Base-by-base conservation (phyloP, 2,113 vertebrate genomes). In the Sander vitreus region DNA sequence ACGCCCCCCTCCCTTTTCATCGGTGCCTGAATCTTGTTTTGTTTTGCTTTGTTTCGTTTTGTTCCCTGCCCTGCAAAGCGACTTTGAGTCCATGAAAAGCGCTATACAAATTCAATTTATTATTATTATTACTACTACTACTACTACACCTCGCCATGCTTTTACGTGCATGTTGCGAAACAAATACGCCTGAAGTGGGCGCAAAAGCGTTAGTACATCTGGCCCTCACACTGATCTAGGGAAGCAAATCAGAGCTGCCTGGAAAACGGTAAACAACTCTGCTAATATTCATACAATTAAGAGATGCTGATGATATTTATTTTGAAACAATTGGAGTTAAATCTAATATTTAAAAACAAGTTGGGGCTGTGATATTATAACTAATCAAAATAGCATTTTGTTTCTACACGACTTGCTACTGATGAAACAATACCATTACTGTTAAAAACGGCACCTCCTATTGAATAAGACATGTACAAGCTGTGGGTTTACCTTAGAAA, bases 401-500 rank as follows among this genome's bases (percentile, higher is more conserved):
- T 57, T 50, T 50, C 5, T 19, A 48, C 36, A 18, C 16, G 33
- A n/a, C 8, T 43, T 70, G n/a, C 27, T 54, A 8, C 9, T 8
- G 33, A 58, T 39, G 54, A 47, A 66, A 80, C 19, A 13, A 53
- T 5, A 19, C 6, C n/a, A 15, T 54, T 27, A 9, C 12, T 27
- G 60, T 64, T 14, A 7, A 13, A 63, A 54, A 54, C n/a, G 30
- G 36, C 18, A 23, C 11, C 16, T 14, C 30, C 30, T 9, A 43
- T 2, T 53, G 48, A 75, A 63, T 3, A 58, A 25, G 30, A 50
- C 72, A 51, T 1, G 11, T 2, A 4, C 0, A 21, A 45, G 54
- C 45, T 30, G 16, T 27, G 23, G 18, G 43, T 78, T 74, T 45
- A 33, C n/a, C 53, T 48, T 14, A n/a, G 11, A 84, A 65, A 53